A percentile compares a stretch with the other conserved stretches of the same genome.
phyloP scores from a whole-genome alignment of 1,140 invertebrate species.

The Lepidurus packardi region DNA sequence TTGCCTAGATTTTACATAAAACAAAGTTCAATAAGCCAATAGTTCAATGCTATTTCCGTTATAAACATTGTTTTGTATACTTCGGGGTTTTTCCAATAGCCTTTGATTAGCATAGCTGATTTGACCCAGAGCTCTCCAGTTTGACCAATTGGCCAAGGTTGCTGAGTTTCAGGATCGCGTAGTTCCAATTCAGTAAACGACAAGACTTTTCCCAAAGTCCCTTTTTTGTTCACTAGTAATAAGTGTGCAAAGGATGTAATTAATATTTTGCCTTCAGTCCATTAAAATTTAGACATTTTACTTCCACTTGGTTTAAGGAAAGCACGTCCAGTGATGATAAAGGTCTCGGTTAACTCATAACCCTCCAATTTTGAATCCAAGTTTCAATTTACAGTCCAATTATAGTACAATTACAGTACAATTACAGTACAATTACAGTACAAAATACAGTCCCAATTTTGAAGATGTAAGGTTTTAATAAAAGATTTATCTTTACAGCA shows the following conservation, averaged over 20 bases:
- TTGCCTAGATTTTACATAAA: slow-evolving; percentile 36
- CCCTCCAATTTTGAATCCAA: not conserved
- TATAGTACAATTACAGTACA: no score
- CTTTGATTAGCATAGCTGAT: slow-evolving; percentile 50
- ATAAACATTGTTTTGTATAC: not conserved
- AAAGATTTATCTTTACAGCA: no score
- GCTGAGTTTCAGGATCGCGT: not conserved
- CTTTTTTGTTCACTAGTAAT: not conserved
- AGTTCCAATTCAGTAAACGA: not conserved
- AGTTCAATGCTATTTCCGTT: not conserved
- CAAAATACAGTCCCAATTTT: no score
- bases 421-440: no score
- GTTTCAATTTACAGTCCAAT: no score
- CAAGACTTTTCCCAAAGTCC: not conserved
- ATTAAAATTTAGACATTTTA: not conserved
- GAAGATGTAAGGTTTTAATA: not conserved
- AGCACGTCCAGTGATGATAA: not conserved
- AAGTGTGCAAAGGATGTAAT: no score
- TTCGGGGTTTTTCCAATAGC: slow-evolving; percentile 49
- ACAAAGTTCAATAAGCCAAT: not conserved
- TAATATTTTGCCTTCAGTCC: no score
- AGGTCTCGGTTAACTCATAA: not conserved
- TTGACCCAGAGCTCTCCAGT: slow-evolving; percentile 65
- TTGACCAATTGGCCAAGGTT: slow-evolving; percentile 36
- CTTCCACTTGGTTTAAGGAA: not conserved